phyloP scores from a whole-genome alignment of 2,888 invertebrate species.

The Agrotis puta region DNA sequence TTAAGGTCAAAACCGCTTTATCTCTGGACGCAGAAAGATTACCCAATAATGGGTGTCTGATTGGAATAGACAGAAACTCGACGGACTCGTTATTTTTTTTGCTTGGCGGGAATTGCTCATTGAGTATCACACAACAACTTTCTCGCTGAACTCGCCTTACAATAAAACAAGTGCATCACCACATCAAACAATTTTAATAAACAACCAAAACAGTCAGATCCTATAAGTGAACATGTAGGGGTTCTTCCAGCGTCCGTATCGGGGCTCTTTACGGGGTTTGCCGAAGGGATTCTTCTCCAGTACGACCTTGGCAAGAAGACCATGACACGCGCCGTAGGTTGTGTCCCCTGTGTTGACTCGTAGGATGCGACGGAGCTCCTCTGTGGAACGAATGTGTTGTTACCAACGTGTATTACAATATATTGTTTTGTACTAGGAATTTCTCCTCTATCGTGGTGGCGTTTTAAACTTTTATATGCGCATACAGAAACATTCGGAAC shows the following conservation, averaged over 20 bases:
- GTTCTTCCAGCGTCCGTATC: constrained; percentile 82
- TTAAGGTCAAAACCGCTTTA: not conserved
- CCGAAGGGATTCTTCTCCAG: constrained; percentile 86
- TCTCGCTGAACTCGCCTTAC: no score
- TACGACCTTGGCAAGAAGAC: constrained; percentile 82
- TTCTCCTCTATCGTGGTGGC: no score
- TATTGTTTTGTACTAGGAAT: no score
- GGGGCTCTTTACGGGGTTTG: constrained; percentile 82
- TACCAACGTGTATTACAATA: not conserved
- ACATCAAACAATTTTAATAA: constrained; percentile 24
- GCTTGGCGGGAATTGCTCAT: no score
- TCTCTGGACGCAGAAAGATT: not conserved
- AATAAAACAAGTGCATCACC: constrained; percentile 21
- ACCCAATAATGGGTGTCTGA: no score
- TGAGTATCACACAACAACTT: no score
- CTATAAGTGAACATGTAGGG: constrained; percentile 83
- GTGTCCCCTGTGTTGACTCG: constrained; percentile 85
- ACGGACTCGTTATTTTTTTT: no score
- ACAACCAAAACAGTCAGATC: constrained; percentile 52
- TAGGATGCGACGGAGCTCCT: constrained; percentile 83
- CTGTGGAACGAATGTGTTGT: constrained; percentile 65
- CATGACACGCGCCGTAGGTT: constrained; percentile 80
- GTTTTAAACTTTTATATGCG: no score
- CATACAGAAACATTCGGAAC: no score
- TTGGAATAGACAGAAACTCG: no score